phyloP scores from a whole-genome alignment of 2,797 vertebrate genomes.

The Cichlasoma orientale region DNA sequence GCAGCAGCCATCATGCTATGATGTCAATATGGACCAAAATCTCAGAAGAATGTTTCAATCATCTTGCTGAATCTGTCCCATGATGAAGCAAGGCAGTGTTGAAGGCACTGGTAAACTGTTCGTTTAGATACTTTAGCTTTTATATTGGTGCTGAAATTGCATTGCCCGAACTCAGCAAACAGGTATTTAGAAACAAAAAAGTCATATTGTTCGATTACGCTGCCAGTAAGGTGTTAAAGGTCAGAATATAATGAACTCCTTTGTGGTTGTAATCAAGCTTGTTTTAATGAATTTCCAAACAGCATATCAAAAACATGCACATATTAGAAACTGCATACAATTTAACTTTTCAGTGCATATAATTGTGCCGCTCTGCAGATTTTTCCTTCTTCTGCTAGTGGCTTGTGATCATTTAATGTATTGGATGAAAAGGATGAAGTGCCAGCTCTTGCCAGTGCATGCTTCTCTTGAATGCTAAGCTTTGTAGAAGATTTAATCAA shows the following conservation, averaged over 20 bases:
- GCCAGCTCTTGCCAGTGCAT: not conserved
- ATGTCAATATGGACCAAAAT: not conserved
- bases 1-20: not conserved
- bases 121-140: fast-evolving
- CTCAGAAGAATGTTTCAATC: not conserved
- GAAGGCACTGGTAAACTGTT: not conserved
- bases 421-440: not conserved
- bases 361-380: not conserved
- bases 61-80: not conserved
- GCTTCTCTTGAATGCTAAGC: constrained; percentile 1
- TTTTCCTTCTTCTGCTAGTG: not conserved
- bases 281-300: not conserved
- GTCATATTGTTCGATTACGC: not conserved
- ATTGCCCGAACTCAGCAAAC: too few species aligned
- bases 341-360: not conserved
- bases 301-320: not conserved
- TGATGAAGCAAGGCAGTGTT: not conserved
- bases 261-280: not conserved
- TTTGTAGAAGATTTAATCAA: constrained; percentile 1
- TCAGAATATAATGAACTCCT: not conserved
- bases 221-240: not conserved
- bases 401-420: not conserved
- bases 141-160: not conserved
- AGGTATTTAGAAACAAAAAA: not conserved
- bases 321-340: too few species aligned